These are phyloP conservation scores for Drosophila siamana DNA, from an alignment of 2,888 invertebrate species.

Conservation along the genomic window DNA sequence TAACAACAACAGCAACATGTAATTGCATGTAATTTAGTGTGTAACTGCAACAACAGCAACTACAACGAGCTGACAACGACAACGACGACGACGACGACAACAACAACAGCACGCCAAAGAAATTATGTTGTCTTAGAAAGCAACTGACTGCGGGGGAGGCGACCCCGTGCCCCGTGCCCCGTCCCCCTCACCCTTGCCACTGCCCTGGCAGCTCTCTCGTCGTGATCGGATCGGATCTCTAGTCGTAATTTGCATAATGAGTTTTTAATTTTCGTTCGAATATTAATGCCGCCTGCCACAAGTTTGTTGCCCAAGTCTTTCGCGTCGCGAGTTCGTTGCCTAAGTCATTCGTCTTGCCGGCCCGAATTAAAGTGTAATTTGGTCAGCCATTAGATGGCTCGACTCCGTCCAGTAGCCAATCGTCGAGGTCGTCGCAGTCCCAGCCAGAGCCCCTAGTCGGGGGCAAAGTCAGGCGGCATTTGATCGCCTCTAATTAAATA, in stretches of 20 bases:
- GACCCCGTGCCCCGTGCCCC: not conserved
- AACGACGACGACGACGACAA: slow-evolving; percentile 62
- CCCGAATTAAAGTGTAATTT: slow-evolving; percentile 79
- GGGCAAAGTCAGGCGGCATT: slow-evolving; percentile 62
- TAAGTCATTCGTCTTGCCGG: slow-evolving; percentile 67
- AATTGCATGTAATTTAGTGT: slow-evolving; percentile 83
- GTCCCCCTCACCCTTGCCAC: not conserved
- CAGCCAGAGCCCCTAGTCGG: slow-evolving; percentile 1
- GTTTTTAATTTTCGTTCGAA: slow-evolving; percentile 77
- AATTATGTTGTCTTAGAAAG: slow-evolving; percentile 76
- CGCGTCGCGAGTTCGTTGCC: slow-evolving; percentile 62
- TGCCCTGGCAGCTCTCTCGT: not conserved
- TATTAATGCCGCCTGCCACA: slow-evolving; percentile 59
- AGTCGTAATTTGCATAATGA: slow-evolving; percentile 82
- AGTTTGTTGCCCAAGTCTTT: slow-evolving; percentile 57
- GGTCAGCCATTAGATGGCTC: slow-evolving; percentile 71
- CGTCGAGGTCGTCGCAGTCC: slow-evolving; percentile 22
- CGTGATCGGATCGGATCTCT: not conserved
- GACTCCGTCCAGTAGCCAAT: slow-evolving; percentile 21
- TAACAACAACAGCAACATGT: slow-evolving; percentile 57
- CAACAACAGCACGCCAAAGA: slow-evolving; percentile 71
- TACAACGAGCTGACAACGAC: slow-evolving; percentile 49
- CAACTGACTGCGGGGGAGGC: slow-evolving; percentile 58
- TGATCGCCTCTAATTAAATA: slow-evolving; percentile 80
- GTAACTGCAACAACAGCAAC: slow-evolving; percentile 69